phyloP scores from a whole-genome alignment of 2,113 vertebrate species.

The Osmerus mordax region DNA sequence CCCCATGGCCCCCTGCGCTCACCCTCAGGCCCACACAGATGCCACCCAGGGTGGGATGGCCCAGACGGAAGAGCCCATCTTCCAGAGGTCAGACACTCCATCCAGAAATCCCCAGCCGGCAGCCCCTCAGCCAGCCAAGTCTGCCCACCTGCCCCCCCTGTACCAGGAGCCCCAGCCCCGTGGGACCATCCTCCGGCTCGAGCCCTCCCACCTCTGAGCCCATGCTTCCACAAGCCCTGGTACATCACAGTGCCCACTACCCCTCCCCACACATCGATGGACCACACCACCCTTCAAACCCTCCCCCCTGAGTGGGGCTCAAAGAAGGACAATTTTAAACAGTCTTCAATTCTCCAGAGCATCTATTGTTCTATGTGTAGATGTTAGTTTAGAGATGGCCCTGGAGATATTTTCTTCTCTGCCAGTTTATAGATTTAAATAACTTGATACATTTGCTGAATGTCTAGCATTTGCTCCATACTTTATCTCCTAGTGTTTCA shows the following conservation, averaged over 20 bases:
- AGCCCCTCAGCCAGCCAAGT: conserved; percentile 52
- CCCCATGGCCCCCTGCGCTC: conserved; percentile 67
- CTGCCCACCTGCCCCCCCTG: conserved; percentile 28
- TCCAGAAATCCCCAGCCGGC: conserved; percentile 54
- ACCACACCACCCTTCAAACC: neutral
- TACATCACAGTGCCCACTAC: conserved; percentile 7
- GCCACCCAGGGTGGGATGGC: conserved; percentile 56
- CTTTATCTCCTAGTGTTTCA: conserved; percentile 16
- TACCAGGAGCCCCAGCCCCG: conserved; percentile 26
- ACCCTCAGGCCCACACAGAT: conserved; percentile 65
- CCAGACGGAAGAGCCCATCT: conserved; percentile 58
- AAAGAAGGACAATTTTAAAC: conserved; percentile 33
- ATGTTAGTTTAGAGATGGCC: conserved; percentile 25
- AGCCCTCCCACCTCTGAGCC: conserved; percentile 29
- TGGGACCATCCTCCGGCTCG: conserved; percentile 22
- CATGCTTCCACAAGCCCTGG: conserved; percentile 38
- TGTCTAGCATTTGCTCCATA: conserved; percentile 33
- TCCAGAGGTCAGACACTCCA: conserved; percentile 70
- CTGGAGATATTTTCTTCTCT: conserved; percentile 29
- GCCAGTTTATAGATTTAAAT: conserved; percentile 41
- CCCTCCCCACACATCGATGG: conserved; percentile 39
- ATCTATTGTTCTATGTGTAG: conserved; percentile 39
- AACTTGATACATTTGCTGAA: conserved; percentile 34
- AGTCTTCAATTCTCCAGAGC: conserved; percentile 40
- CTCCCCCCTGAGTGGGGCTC: conserved; percentile 18